phyloP scores from a whole-genome alignment of 2,113 vertebrate species.

The Neodontobutis hainanensis region DNA sequence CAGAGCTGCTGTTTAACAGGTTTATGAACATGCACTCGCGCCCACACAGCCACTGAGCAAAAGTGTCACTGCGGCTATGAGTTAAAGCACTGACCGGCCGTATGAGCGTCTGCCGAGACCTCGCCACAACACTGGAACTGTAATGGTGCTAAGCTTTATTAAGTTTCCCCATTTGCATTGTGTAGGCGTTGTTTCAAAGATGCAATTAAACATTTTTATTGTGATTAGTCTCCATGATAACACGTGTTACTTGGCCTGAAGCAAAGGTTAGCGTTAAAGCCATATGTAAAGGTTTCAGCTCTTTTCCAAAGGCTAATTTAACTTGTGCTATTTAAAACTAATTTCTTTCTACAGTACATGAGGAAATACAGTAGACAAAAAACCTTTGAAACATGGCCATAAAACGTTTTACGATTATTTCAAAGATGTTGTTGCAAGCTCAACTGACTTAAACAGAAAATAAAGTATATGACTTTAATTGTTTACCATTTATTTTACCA shows the following conservation, averaged over 20 bases:
- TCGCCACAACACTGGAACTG: slow-evolving; percentile 2
- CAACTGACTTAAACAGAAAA: too few species aligned
- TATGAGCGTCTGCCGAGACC: slow-evolving; percentile 1
- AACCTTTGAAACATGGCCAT: not conserved
- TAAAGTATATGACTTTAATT: not conserved
- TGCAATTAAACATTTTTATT: slow-evolving; percentile 24
- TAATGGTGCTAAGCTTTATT: slow-evolving; percentile 39
- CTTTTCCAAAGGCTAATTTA: too few species aligned
- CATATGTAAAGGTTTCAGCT: not conserved
- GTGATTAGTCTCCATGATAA: slow-evolving; percentile 14
- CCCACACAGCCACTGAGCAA: slow-evolving; percentile 5
- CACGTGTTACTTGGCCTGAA: not conserved
- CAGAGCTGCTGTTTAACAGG: slow-evolving; percentile 3
- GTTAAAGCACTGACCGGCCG: slow-evolving; percentile 41
- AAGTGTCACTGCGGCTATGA: slow-evolving; percentile 20
- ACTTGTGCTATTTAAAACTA: not conserved
- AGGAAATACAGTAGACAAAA: not conserved
- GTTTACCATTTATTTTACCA: not conserved
- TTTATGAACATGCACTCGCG: not conserved
- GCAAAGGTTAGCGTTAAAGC: not conserved
- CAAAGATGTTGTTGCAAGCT: too few species aligned
- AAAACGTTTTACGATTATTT: too few species aligned
- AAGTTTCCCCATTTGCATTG: slow-evolving; percentile 21
- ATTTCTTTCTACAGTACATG: not conserved
- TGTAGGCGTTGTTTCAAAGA: slow-evolving; percentile 14